Evolutionary conservation across 35 echinoderm and acorn worm species (phyloP).

Genomic region (Diadema setosum): DNA sequence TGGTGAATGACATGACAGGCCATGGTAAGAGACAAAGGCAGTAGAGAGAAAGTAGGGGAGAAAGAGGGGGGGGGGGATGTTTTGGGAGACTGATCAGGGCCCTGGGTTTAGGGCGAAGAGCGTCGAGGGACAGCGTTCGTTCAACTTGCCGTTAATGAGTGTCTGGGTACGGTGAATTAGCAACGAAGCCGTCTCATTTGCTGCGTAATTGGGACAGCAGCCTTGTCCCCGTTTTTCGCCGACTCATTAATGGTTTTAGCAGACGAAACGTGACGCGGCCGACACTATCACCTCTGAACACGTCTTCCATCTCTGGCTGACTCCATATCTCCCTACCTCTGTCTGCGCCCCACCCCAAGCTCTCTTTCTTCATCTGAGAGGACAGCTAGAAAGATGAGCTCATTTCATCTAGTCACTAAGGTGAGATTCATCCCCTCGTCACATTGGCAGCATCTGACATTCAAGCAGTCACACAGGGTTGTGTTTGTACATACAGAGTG

Average conservation of each 20-base stretch:
- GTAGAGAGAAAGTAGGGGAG: neutral
- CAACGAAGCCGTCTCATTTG: neutral
- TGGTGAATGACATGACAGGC: too few species aligned
- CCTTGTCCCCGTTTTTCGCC: neutral
- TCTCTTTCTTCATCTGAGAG: neutral
- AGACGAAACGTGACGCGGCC: neutral
- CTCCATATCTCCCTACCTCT: neutral
- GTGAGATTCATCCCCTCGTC: too few species aligned
- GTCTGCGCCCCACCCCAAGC: neutral
- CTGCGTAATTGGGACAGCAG: slow-evolving; percentile 3
- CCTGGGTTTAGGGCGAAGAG: neutral
- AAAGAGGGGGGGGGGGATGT: neutral
- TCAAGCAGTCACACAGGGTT: too few species aligned
- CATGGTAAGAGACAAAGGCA: neutral
- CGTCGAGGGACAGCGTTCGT: neutral
- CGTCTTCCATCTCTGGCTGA: too few species aligned
- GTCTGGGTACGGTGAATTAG: neutral
- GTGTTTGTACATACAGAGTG: too few species aligned
- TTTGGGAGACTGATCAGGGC: neutral
- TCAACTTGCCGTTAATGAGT: neutral
- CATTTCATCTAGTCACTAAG: too few species aligned
- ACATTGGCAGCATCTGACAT: too few species aligned
- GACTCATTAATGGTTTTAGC: neutral
- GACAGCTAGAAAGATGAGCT: too few species aligned
- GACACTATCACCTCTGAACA: neutral